Evolutionary conservation across 64 coral and sea anemone genomes (phyloP).

Genomic region (Catalaphyllia jardinei): DNA sequence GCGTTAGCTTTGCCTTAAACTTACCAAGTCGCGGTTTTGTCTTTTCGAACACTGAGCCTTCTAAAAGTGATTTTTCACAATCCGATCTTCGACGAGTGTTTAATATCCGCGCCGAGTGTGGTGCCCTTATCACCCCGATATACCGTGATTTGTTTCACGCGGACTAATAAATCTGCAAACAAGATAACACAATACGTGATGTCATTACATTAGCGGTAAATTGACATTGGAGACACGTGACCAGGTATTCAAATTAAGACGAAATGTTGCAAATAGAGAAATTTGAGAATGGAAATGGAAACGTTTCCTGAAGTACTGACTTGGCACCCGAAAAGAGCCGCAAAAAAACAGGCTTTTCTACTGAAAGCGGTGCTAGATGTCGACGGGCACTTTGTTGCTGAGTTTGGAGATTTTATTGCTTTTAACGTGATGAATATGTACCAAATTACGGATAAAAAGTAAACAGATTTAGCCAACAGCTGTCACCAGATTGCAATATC

Average conservation of each 20-base stretch:
- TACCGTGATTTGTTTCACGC: background rate
- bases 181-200: conserved; percentile 4
- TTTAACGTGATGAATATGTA: conserved; percentile 1
- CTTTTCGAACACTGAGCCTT: too few relatives aligned
- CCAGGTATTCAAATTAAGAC: background rate
- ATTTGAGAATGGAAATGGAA: background rate
- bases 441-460: background rate
- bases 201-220: conserved; percentile 5
- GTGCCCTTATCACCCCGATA: background rate
- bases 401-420: background rate
- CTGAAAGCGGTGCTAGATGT: background rate
- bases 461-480: background rate
- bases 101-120: background rate
- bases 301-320: background rate
- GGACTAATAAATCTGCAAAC: conserved; percentile 21
- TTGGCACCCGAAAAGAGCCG: background rate
- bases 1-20: too few relatives aligned
- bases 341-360: background rate
- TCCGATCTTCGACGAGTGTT: too few relatives aligned
- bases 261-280: background rate
- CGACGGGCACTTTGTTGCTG: background rate
- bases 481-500: background rate
- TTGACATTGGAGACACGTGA: background rate
- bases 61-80: too few relatives aligned
- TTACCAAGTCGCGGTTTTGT: too few relatives aligned